Conservation (phyloP, 2,888 invertebrate species). For the Eucriotettix oculatus region DNA sequence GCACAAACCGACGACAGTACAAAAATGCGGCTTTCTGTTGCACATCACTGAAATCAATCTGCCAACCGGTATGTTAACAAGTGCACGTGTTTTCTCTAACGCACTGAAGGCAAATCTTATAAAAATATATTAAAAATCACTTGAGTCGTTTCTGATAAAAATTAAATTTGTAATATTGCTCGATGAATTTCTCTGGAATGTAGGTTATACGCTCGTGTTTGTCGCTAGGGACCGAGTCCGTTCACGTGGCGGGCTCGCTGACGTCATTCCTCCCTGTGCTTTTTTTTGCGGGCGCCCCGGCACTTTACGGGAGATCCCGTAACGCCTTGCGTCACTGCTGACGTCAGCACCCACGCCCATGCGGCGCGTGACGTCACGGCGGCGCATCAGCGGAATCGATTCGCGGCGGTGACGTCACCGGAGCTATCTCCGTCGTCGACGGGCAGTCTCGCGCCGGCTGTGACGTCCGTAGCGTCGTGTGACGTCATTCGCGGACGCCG, state of each 20-base stretch:
- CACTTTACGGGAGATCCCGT: constrained; percentile 10
- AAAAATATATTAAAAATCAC: no score
- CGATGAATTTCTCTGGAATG: no score
- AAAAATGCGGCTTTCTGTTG: no score
- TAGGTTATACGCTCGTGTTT: no score
- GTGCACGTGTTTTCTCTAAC: no score
- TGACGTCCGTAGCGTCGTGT: neutral
- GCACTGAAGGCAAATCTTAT: no score
- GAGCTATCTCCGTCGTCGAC: neutral
- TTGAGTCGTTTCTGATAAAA: no score
- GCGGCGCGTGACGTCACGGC: constrained; percentile 11
- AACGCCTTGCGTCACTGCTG: constrained; percentile 11
- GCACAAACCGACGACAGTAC: no score
- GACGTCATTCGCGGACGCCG: neutral
- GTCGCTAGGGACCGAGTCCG: neutral
- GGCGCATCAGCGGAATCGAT: constrained; percentile 10
- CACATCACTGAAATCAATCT: no score
- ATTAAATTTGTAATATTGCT: no score
- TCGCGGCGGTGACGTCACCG: constrained; percentile 3
- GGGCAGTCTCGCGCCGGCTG: neutral
- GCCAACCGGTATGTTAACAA: no score
- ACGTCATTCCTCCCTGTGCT: constrained; percentile 4
- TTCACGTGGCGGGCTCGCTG: constrained; percentile 10
- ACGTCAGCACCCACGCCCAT: constrained; percentile 11
- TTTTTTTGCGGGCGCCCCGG: constrained; percentile 2